A percentile compares a stretch with the other conserved stretches of the same genome.
Conservation (phyloP, 2,888 invertebrate species). For the Cephus runcator region DNA sequence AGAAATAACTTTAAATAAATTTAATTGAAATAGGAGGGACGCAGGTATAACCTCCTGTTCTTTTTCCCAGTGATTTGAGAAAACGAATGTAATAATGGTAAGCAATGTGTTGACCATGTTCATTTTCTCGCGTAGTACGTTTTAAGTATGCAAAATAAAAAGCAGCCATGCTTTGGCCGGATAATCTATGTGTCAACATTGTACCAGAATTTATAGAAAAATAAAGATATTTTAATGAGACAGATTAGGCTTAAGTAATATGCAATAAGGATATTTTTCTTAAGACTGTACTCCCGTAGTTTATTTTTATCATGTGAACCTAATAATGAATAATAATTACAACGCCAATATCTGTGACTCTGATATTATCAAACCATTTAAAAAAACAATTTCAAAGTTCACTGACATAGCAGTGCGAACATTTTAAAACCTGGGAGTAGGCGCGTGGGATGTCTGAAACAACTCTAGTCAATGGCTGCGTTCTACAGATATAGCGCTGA, state of each 20-base stretch:
- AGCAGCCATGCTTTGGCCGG: too few species aligned
- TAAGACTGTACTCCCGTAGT: not conserved
- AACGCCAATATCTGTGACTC: not conserved
- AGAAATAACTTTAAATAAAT: not conserved
- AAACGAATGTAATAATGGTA: not conserved
- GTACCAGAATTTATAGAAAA: not conserved
- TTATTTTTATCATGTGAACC: not conserved
- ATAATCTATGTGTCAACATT: not conserved
- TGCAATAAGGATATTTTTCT: not conserved
- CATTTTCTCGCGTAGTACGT: not conserved
- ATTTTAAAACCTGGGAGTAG: not conserved
- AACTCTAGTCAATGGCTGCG: too few species aligned
- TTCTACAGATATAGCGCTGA: too few species aligned
- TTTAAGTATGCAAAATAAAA: not conserved
- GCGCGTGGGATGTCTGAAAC: too few species aligned
- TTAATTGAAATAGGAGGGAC: not conserved
- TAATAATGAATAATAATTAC: not conserved
- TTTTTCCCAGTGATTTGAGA: not conserved
- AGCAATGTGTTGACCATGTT: not conserved
- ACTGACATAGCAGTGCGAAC: not conserved
- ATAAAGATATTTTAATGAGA: not conserved
- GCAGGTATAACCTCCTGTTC: not conserved
- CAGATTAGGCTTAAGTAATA: not conserved
- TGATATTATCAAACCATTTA: not conserved
- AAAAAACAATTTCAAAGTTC: not conserved